Evolutionary conservation across 1,140 invertebrate species (phyloP).

Genomic region (Apis florea): DNA sequence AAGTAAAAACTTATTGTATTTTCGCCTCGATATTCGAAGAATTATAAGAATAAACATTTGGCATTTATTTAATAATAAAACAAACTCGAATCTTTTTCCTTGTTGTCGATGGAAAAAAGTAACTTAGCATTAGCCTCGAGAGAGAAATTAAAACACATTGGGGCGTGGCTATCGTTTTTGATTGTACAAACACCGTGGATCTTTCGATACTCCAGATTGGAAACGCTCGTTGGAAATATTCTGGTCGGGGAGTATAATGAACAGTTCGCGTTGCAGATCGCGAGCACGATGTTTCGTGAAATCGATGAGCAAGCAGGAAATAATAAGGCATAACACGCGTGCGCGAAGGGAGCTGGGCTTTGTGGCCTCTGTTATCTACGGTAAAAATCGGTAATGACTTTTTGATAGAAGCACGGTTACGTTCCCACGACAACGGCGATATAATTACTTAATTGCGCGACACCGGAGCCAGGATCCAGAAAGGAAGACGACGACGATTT

Average conservation of each 20-base stretch:
- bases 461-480: not conserved
- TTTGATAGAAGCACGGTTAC: slow-evolving; percentile 23
- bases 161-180: too few relatives aligned
- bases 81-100: too few relatives aligned
- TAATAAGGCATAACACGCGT: slow-evolving; percentile 1
- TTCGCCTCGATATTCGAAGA: too few relatives aligned
- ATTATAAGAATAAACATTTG: too few relatives aligned
- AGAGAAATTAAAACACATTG: too few relatives aligned
- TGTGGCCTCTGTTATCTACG: not conserved
- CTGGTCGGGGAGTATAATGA: not conserved
- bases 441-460: slow-evolving; percentile 46
- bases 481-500: slow-evolving; percentile 16
- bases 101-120: too few relatives aligned
- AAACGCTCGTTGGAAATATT: not conserved
- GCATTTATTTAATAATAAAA: too few relatives aligned
- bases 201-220: not conserved
- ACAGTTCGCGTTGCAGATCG: slow-evolving; percentile 13
- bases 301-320: slow-evolving; percentile 39
- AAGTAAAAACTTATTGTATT: not conserved
- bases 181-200: not conserved
- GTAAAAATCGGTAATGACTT: slow-evolving; percentile 39
- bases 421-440: slow-evolving; percentile 29
- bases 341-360: not conserved
- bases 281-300: slow-evolving; percentile 20
- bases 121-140: too few relatives aligned